Evolutionary conservation across 2,888 invertebrate species (phyloP).

Genomic region (Bursaphelenchus okinawaensis): DNA sequence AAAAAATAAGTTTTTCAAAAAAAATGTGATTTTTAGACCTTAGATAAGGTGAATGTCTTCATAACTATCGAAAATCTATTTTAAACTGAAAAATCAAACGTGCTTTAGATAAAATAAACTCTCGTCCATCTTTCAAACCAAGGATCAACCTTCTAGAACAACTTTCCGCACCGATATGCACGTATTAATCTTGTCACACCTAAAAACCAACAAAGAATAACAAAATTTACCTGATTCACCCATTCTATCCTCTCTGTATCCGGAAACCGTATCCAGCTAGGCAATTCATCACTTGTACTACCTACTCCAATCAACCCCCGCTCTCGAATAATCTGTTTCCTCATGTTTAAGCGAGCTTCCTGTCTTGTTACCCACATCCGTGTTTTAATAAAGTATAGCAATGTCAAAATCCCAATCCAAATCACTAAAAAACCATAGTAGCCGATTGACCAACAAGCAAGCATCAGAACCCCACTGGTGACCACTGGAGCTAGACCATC

Average conservation of each 20-base stretch:
- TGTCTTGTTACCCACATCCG: slow-evolving; percentile 53
- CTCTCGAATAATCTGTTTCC: slow-evolving; percentile 36
- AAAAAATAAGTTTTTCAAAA: background rate
- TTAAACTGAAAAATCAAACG: background rate
- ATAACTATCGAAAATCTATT: background rate
- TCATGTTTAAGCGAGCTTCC: slow-evolving; percentile 21
- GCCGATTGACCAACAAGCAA: slow-evolving; percentile 32
- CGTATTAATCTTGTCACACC: no score
- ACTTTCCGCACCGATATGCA: background rate
- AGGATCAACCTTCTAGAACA: slow-evolving; percentile 8
- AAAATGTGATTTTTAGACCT: no score
- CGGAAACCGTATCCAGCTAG: slow-evolving; percentile 58
- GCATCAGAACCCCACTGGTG: slow-evolving; percentile 35
- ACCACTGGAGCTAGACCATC: slow-evolving; percentile 43
- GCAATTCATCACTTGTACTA: slow-evolving; percentile 48
- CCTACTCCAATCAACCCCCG: slow-evolving; percentile 42
- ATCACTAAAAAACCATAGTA: slow-evolving; percentile 36
- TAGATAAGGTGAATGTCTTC: no score
- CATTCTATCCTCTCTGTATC: slow-evolving; percentile 58
- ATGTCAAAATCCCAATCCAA: slow-evolving; percentile 48
- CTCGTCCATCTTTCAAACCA: slow-evolving; percentile 5
- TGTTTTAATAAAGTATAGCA: slow-evolving; percentile 45
- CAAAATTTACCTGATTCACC: slow-evolving; percentile 54
- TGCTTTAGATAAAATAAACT: background rate
- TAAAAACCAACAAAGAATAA: background rate